Evolutionary conservation across 2,888 invertebrate species (phyloP).

Genomic region (Elegia similella): DNA sequence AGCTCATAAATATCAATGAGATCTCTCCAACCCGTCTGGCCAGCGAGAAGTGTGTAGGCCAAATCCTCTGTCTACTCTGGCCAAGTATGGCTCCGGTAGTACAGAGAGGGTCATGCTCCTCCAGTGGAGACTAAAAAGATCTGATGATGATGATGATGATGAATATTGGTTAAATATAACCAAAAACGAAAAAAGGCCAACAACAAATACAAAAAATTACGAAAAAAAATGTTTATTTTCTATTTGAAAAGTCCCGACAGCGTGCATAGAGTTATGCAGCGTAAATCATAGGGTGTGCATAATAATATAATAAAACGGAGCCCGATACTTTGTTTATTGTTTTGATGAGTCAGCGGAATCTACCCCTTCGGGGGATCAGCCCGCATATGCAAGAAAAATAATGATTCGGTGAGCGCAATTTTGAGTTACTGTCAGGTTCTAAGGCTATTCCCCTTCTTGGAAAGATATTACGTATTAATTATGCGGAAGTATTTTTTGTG

Average conservation of each 20-base stretch:
- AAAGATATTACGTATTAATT: slow-evolving; percentile 8
- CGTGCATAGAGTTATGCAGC: slow-evolving; percentile 58
- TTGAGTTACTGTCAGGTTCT: slow-evolving; percentile 15
- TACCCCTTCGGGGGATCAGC: slow-evolving; percentile 56
- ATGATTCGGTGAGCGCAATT: slow-evolving; percentile 30
- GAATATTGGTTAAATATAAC: too few species aligned
- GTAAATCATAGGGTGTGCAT: slow-evolving; percentile 77
- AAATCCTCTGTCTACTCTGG: too few species aligned
- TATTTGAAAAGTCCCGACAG: slow-evolving; percentile 31
- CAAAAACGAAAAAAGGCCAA: too few species aligned
- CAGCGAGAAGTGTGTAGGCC: too few species aligned
- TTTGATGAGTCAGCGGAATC: slow-evolving; percentile 78
- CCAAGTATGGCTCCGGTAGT: too few species aligned
- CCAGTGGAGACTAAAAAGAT: too few species aligned
- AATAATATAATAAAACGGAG: slow-evolving; percentile 78
- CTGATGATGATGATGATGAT: too few species aligned
- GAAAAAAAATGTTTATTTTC: slow-evolving; percentile 17
- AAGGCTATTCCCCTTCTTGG: background rate
- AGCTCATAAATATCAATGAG: too few species aligned
- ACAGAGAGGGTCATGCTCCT: too few species aligned
- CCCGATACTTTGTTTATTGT: slow-evolving; percentile 82
- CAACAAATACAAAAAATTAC: background rate
- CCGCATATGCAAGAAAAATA: slow-evolving; percentile 71
- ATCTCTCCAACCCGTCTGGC: too few species aligned
- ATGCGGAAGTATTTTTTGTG: background rate